Conservation (phyloP, 2,797 vertebrate species). For the Dendrocincla tyrannina region DNA sequence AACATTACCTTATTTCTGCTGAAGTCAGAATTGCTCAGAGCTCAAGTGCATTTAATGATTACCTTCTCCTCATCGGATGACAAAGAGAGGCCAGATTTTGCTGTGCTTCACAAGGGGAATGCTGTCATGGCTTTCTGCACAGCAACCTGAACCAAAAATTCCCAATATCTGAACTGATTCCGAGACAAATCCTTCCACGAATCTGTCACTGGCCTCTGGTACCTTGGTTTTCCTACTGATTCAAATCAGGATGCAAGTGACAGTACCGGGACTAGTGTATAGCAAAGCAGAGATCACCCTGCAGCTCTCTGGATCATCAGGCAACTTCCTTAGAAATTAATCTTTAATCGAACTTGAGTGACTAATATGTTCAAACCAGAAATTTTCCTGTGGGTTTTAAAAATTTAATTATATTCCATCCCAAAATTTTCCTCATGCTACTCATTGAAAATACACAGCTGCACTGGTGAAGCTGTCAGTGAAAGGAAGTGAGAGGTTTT, state of each 20-base stretch:
- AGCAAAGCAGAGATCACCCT: background rate
- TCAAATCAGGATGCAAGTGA: background rate
- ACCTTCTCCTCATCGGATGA: background rate
- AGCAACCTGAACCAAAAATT: background rate
- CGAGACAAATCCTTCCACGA: background rate
- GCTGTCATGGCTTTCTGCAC: background rate
- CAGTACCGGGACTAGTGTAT: background rate
- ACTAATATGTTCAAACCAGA: constrained; percentile 42
- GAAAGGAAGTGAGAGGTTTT: constrained; percentile 53
- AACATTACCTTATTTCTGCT: background rate
- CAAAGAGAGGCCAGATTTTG: background rate
- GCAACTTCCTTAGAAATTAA: background rate
- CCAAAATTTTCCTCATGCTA: constrained; percentile 39
- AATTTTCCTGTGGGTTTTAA: constrained; percentile 35
- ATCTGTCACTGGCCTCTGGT: background rate
- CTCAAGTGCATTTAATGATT: background rate
- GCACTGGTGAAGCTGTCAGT: constrained; percentile 47
- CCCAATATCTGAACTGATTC: background rate
- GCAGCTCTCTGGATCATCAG: background rate
- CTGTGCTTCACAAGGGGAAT: background rate
- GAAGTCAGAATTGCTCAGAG: background rate
- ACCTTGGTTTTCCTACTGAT: background rate
- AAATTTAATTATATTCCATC: constrained; percentile 46
- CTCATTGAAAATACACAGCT: constrained; percentile 59
- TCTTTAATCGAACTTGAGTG: constrained; percentile 16